A percentile compares a stretch with the other conserved stretches of the same genome.
Conservation (phyloP, 2,113 vertebrate species). For the Peromyscus maniculatus region DNA sequence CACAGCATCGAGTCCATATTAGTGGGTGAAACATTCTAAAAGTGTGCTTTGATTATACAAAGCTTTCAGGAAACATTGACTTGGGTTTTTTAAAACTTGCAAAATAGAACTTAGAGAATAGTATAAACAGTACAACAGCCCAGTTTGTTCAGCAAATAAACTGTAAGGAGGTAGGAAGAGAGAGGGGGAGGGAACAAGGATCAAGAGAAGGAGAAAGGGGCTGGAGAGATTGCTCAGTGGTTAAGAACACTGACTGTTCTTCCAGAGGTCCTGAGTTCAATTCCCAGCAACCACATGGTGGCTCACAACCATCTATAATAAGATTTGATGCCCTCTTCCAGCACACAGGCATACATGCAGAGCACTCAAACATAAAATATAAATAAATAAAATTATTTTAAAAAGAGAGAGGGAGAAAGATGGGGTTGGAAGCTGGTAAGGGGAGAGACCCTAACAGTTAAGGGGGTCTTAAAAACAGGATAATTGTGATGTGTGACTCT, state of each 20-base stretch:
- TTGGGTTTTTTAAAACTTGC: neutral
- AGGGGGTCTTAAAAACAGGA: neutral
- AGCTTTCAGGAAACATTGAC: neutral
- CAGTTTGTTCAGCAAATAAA: neutral
- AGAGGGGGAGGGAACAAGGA: neutral
- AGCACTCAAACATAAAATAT: too few species aligned
- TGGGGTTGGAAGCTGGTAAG: neutral
- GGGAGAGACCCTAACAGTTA: neutral
- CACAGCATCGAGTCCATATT: neutral
- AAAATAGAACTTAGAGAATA: neutral
- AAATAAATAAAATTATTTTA: too few species aligned
- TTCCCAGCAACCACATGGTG: too few species aligned
- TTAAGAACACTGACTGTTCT: too few species aligned
- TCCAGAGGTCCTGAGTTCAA: too few species aligned
- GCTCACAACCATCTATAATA: too few species aligned
- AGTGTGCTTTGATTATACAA: neutral
- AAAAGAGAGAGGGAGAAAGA: too few species aligned
- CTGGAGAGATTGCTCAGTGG: neutral
- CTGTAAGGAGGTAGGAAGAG: neutral
- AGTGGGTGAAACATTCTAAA: neutral
- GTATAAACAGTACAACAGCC: neutral
- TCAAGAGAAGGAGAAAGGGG: neutral
- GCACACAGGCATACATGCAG: too few species aligned
- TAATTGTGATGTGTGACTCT: neutral
- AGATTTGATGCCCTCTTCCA: too few species aligned